Evolutionary conservation across 2,113 vertebrate species (phyloP), one percentile per base, ranked within the genome.

Genomic region (Onychorhynchus coronatus): DNA sequence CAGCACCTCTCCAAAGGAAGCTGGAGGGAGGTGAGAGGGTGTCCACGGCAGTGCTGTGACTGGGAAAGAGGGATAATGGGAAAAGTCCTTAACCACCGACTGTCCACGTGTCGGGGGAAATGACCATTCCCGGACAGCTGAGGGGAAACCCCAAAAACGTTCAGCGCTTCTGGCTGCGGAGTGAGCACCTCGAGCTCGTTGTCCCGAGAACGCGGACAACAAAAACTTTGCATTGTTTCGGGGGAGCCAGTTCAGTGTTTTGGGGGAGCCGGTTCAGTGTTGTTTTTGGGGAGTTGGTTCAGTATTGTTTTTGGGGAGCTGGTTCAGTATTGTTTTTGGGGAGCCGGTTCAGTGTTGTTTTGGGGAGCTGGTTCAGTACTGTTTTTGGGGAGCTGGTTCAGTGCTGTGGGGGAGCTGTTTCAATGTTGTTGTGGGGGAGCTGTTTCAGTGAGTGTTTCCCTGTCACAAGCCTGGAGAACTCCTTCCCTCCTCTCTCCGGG

Each of bases 201-300:
- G 42, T 20, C 39, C 79, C 3, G 11, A 31, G 13, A 78, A 22
- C 0, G 0, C n/a, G 4, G 59, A 24, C 37, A 49, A 23, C 14
- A 37, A 24, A 44, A 49, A 11, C n/a, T n/a, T 19, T 50, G 42
- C 16, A 17, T 33, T 55, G 6, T 9, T 41, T 41, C 41, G 53
- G 53, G 12, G 53, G 19, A 20, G 53, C 53, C 3, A 15, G 42
- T 15, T 42, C 14, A 16, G 42, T 49, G 47, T n/a, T 14, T 49
- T 11, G 47, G 47, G 17, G 31, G 39, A 52, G 13, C 25, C 28
- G 14, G 7, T 76, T 47, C 47, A 47, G 46, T 23, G 46, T 12
- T 22, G 22, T 47, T 42, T 12, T 20, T 7, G 20, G 20, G 46
- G 46, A 47, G 46, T 21, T 22, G 46, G 46, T 20, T 46, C 46